Percentiles rank a stretch among this genome's conserved stretches.
These are phyloP conservation scores for Itoplectis maculator DNA, from an alignment of 2,888 invertebrate species.

Conservation along the genomic window DNA sequence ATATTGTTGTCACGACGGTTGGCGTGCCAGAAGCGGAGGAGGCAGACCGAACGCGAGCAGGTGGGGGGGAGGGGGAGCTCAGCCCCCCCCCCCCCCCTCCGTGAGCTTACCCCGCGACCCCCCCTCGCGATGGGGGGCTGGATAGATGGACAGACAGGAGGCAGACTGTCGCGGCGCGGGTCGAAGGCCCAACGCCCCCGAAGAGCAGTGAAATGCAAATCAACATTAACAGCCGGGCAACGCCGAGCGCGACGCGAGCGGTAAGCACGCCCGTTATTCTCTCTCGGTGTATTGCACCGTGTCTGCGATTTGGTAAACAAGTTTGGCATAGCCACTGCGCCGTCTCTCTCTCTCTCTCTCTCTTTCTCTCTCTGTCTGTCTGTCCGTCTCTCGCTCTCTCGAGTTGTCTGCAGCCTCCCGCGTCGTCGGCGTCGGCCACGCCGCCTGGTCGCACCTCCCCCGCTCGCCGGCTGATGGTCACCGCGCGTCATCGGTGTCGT, in stretches of 20 bases:
- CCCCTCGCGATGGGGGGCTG: too few relatives aligned
- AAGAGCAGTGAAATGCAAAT: constrained; percentile 64
- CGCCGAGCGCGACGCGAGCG: constrained; percentile 19
- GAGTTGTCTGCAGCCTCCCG: constrained; percentile 38
- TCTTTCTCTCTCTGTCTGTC: neutral
- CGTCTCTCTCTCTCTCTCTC: too few relatives aligned
- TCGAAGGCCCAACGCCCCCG: constrained; percentile 62
- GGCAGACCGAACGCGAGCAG: constrained; percentile 2
- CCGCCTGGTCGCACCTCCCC: neutral
- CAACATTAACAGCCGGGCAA: constrained; percentile 63
- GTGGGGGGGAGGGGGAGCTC: constrained; percentile 6
- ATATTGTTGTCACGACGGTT: constrained; percentile 20
- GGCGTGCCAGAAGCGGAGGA: constrained; percentile 16
- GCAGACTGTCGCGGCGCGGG: constrained; percentile 42
- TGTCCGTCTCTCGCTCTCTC: neutral
- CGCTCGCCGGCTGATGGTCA: constrained; percentile 16
- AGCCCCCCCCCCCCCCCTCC: too few relatives aligned
- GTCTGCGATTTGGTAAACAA: constrained; percentile 63
- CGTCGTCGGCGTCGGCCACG: constrained; percentile 24
- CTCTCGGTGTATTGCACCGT: constrained; percentile 53
- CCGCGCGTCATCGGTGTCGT: constrained; percentile 40
- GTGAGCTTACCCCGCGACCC: too few relatives aligned
- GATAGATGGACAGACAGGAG: constrained; percentile 48
- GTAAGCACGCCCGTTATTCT: constrained; percentile 59
- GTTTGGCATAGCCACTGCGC: constrained; percentile 35